phyloP scores from a whole-genome alignment of 2,888 invertebrate species.

The Acanthococcus lagerstroemiae region DNA sequence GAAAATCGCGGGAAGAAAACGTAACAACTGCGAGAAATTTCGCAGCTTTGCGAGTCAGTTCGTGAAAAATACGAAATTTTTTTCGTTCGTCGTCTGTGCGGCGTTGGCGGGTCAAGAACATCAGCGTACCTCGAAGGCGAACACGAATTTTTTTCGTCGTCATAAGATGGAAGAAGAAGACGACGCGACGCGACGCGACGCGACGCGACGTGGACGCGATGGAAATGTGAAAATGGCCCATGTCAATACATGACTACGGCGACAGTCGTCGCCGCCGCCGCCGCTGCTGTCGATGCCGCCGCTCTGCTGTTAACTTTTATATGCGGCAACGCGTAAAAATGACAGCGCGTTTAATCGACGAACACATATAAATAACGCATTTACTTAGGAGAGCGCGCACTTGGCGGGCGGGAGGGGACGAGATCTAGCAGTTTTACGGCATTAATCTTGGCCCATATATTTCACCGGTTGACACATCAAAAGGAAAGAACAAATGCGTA shows the following conservation, averaged over 20 bases:
- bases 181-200: no score
- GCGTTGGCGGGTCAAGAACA: no score
- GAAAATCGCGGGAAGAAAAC: no score
- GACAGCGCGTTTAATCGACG: constrained; percentile 31
- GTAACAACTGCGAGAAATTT: no score
- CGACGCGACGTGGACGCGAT: no score
- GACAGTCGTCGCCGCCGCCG: neutral
- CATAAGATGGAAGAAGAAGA: neutral
- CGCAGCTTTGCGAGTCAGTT: no score
- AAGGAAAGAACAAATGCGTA: constrained; percentile 31
- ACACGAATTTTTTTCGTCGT: neutral
- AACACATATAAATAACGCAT: constrained; percentile 31
- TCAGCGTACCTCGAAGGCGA: no score
- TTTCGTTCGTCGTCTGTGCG: no score
- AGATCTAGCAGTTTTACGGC: constrained; percentile 31
- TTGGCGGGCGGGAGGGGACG: constrained; percentile 7
- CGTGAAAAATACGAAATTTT: no score
- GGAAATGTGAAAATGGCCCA: no score
- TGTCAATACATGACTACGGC: neutral
- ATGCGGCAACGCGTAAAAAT: constrained; percentile 30
- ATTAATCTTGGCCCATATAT: constrained; percentile 32
- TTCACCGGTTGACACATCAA: constrained; percentile 32
- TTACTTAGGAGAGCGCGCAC: constrained; percentile 24
- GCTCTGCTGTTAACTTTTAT: constrained; percentile 10
- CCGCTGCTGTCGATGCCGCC: no score